These are phyloP conservation scores for Lycaena phlaeas DNA, from an alignment of 2,888 invertebrate genomes.

Conservation along the genomic window DNA sequence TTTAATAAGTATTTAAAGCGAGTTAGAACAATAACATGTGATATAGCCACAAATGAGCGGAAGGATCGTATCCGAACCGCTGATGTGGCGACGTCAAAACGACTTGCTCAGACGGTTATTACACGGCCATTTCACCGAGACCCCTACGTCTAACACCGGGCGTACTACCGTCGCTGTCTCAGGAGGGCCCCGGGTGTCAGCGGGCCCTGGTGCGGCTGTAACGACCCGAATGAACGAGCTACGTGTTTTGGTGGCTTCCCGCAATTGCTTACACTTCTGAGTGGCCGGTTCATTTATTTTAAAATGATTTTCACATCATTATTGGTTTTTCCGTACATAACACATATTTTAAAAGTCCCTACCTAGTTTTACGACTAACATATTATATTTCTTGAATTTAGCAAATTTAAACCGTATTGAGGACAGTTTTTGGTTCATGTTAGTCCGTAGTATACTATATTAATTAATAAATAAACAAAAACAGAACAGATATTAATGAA, in stretches of 20 bases:
- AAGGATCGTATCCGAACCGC: slow-evolving; percentile 48
- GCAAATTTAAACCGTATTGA: no score
- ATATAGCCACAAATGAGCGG: slow-evolving; percentile 43
- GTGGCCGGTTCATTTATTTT: slow-evolving; percentile 19
- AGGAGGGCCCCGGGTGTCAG: slow-evolving; percentile 29
- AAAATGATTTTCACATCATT: slow-evolving; percentile 13
- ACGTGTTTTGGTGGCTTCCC: slow-evolving; percentile 63
- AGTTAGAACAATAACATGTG: slow-evolving; percentile 31
- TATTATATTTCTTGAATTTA: no score
- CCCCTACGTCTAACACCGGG: slow-evolving; percentile 27
- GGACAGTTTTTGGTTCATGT: no score
- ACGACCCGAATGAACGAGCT: slow-evolving; percentile 56
- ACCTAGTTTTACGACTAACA: no score
- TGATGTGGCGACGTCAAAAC: slow-evolving; percentile 55
- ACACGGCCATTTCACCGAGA: slow-evolving; percentile 40
- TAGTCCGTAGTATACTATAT: no score
- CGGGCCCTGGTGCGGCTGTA: slow-evolving; percentile 35
- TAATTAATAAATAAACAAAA: no score
- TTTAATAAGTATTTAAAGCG: slow-evolving; percentile 9
- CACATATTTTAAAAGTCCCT: no score
- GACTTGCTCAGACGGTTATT: slow-evolving; percentile 50
- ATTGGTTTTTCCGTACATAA: no score
- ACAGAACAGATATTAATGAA: no score
- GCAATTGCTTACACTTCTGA: slow-evolving; percentile 48
- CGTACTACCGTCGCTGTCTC: slow-evolving; percentile 19